These are phyloP conservation scores for Micrastur ruficollis DNA, from an alignment of 2,797 vertebrate genomes.

Conservation along the genomic window DNA sequence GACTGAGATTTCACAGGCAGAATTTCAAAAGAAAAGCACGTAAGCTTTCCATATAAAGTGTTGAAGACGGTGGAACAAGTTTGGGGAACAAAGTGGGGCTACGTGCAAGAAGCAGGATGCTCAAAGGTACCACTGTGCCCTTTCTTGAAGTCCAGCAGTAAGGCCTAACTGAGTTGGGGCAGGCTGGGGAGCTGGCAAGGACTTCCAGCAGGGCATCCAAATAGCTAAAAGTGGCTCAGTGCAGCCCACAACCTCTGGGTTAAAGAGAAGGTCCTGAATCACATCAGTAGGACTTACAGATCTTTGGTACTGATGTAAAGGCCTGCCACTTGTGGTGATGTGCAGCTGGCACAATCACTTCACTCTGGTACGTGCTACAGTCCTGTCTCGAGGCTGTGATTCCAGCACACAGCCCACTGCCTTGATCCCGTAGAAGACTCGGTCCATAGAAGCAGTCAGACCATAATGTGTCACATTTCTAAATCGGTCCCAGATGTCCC, in stretches of 20 bases:
- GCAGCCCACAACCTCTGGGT: background rate
- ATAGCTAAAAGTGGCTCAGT: background rate
- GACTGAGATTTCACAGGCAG: background rate
- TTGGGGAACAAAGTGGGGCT: background rate
- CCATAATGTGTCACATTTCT: background rate
- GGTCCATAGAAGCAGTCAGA: background rate
- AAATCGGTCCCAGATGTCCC: background rate
- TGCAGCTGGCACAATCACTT: background rate
- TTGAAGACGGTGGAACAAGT: background rate
- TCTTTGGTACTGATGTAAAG: background rate
- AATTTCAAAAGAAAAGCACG: background rate
- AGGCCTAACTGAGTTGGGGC: background rate
- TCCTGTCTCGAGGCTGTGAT: fast-evolving
- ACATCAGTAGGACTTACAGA: fast-evolving
- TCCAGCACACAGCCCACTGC: background rate
- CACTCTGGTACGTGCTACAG: background rate
- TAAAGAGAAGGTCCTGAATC: background rate
- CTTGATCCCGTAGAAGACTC: background rate
- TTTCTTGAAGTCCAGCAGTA: background rate
- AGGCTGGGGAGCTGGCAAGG: background rate
- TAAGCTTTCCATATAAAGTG: background rate
- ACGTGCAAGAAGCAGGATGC: background rate
- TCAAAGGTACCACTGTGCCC: background rate
- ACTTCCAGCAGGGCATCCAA: background rate
- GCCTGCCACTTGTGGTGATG: fast-evolving